Evolutionary conservation across 2,113 vertebrate genomes (phyloP).

Genomic region (Chunga burmeisteri): DNA sequence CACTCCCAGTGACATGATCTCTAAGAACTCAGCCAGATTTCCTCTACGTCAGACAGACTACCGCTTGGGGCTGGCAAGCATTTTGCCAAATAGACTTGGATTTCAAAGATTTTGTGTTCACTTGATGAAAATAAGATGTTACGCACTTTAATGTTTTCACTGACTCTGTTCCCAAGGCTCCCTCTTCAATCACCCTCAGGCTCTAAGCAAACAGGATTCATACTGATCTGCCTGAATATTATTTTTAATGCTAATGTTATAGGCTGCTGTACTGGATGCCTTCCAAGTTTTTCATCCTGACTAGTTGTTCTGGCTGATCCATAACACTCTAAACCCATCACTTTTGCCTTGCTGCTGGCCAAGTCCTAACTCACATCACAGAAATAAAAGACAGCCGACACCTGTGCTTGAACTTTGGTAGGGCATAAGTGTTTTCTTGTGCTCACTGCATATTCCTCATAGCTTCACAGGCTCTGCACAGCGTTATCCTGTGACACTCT

Average conservation of each 20-base stretch:
- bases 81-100: background rate
- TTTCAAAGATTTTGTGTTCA: constrained; percentile 23
- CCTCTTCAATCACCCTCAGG: background rate
- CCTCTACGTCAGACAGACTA: background rate
- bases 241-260: constrained; percentile 14
- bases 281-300: background rate
- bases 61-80: background rate
- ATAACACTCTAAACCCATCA: background rate
- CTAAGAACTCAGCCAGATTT: constrained; percentile 6
- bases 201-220: background rate
- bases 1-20: background rate
- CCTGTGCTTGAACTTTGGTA: background rate
- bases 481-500: background rate
- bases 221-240: constrained; percentile 29
- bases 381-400: background rate
- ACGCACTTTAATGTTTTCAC: background rate
- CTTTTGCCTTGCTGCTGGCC: background rate
- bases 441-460: background rate
- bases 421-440: background rate
- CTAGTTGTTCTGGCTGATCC: background rate
- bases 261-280: background rate
- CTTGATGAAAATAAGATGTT: constrained; percentile 31
- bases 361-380: background rate
- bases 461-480: background rate
- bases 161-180: background rate